A percentile compares a stretch with the other conserved stretches of the same genome.
These are phyloP conservation scores for Onychomys arenicola DNA, from an alignment of 2,797 vertebrate genomes.

Conservation along the genomic window DNA sequence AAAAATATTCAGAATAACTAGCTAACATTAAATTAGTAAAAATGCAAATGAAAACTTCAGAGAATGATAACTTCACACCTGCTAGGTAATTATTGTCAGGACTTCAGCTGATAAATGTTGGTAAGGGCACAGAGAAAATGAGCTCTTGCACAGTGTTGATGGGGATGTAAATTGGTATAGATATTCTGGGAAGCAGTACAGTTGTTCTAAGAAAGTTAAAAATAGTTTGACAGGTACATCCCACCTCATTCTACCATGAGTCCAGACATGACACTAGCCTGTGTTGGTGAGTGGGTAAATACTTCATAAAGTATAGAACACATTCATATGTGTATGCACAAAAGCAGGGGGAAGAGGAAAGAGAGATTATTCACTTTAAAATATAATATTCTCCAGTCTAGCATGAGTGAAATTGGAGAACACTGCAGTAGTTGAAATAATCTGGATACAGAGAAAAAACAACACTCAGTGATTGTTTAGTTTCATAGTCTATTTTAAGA, in stretches of 20 bases:
- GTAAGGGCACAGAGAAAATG: neutral
- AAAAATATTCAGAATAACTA: neutral
- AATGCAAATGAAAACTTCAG: neutral
- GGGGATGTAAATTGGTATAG: neutral
- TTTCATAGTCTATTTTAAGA: neutral
- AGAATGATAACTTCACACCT: neutral
- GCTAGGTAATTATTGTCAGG: neutral
- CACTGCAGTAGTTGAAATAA: neutral
- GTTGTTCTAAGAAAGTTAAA: neutral
- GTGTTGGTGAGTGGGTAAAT: neutral
- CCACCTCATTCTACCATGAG: neutral
- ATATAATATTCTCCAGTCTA: neutral
- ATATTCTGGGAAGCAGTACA: neutral
- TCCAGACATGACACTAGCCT: neutral
- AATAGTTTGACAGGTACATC: neutral
- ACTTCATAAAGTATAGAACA: neutral
- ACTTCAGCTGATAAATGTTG: neutral
- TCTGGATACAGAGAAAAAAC: neutral
- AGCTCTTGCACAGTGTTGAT: neutral
- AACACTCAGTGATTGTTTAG: neutral
- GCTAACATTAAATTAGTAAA: neutral
- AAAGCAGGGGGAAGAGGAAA: neutral
- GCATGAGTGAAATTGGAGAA: neutral
- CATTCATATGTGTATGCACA: neutral
- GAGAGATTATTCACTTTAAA: neutral